phyloP scores from a whole-genome alignment of 2,797 vertebrate species.

The Diplodus sargus region DNA sequence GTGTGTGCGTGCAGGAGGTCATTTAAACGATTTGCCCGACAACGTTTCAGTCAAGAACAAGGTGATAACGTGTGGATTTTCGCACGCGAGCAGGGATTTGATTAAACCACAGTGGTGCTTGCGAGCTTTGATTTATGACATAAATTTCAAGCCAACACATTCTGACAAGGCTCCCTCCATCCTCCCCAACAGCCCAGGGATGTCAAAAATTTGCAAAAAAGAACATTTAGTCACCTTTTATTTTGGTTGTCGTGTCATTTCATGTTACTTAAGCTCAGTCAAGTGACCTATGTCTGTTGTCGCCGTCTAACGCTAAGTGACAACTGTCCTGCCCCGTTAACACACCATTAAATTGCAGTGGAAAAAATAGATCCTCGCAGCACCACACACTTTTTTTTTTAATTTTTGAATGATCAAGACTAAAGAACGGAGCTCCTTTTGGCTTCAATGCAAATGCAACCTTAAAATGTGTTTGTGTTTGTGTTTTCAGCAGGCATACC shows the following conservation, averaged over 20 bases:
- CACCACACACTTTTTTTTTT: slow-evolving; percentile 18
- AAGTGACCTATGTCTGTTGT: slow-evolving; percentile 70
- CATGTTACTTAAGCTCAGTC: slow-evolving; percentile 65
- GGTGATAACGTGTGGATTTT: slow-evolving; percentile 14
- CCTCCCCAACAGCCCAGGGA: slow-evolving; percentile 37
- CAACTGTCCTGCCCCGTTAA: slow-evolving; percentile 64
- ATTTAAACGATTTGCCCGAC: slow-evolving; percentile 56
- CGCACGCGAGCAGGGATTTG: slow-evolving; percentile 8
- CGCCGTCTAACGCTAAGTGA: slow-evolving; percentile 68
- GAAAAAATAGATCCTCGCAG: slow-evolving; percentile 23
- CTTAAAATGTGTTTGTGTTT: slow-evolving; percentile 13
- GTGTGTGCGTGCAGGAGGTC: slow-evolving; percentile 39
- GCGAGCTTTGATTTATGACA: slow-evolving; percentile 47
- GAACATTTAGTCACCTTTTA: slow-evolving; percentile 61
- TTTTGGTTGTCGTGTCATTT: slow-evolving; percentile 59
- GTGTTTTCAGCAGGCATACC: slow-evolving; percentile 62
- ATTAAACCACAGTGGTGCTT: background rate
- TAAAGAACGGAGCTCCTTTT: slow-evolving; percentile 7
- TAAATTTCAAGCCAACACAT: slow-evolving; percentile 53
- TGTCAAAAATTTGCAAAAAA: slow-evolving; percentile 58
- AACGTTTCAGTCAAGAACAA: slow-evolving; percentile 36
- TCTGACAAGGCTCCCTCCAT: slow-evolving; percentile 60
- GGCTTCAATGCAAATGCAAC: slow-evolving; percentile 3
- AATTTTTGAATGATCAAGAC: slow-evolving; percentile 8
- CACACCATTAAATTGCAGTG: slow-evolving; percentile 40